Percentiles rank a stretch among this genome's conserved stretches.
Conservation (phyloP, 1,140 invertebrate genomes). For the Lysiphlebus fabarum region DNA sequence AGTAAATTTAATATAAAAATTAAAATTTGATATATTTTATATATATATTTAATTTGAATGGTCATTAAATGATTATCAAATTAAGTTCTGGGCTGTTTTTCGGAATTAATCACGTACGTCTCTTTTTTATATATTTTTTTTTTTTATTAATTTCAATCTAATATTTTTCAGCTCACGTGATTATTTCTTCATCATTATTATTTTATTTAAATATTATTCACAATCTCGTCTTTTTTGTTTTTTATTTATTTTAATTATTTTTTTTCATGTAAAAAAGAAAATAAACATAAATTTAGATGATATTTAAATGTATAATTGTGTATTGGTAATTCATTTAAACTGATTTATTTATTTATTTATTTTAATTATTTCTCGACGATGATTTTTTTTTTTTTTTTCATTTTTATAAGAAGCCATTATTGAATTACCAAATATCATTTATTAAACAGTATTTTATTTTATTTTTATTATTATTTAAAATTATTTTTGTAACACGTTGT, state of each 20-base stretch:
- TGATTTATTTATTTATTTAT: background rate
- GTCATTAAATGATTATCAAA: constrained; percentile 6
- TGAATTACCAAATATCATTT: constrained; percentile 1
- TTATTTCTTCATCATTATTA: background rate
- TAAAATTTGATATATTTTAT: background rate
- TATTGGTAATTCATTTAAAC: background rate
- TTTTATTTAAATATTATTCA: background rate
- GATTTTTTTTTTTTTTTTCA: constrained; percentile 5
- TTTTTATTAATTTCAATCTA: no score
- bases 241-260: constrained; percentile 12
- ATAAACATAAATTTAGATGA: constrained; percentile 10
- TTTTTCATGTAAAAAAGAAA: constrained; percentile 12
- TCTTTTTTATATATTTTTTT: background rate
- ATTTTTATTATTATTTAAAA: background rate
- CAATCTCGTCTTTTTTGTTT: constrained; percentile 2
- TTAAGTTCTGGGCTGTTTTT: constrained; percentile 13
- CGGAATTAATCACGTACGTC: constrained; percentile 11
- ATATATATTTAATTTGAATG: background rate
- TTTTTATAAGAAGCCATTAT: background rate
- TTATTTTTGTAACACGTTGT: constrained; percentile 4
- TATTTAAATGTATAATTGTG: background rate
- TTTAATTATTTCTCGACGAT: background rate
- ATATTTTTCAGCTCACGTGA: constrained; percentile 10
- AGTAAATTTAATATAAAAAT: constrained; percentile 5
- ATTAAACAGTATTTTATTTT: background rate